Evolutionary conservation across 2,797 vertebrate genomes (phyloP).

Genomic region (Phoeniculus purpureus): DNA sequence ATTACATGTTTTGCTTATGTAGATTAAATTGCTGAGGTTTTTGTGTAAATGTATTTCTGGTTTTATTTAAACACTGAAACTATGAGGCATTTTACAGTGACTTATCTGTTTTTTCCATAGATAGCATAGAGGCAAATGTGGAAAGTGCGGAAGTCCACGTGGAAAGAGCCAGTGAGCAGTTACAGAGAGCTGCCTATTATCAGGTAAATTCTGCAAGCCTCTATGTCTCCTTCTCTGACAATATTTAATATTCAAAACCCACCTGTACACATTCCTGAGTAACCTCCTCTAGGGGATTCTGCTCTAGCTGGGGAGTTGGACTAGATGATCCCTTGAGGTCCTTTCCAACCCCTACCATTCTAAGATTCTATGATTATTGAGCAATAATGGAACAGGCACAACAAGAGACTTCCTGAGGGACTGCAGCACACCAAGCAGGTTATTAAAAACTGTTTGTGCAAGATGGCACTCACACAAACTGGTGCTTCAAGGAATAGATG

Average conservation of each 20-base stretch:
- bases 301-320: too few relatives aligned
- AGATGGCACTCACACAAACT: not conserved
- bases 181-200: conserved; percentile 90
- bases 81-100: not conserved
- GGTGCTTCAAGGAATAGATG: not conserved
- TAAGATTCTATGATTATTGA: not conserved
- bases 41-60: not conserved
- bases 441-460: not conserved
- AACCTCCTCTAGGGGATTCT: too few relatives aligned
- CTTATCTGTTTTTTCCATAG: conserved; percentile 73
- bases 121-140: conserved; percentile 97
- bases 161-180: conserved; percentile 90
- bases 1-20: not conserved
- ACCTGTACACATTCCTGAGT: too few relatives aligned
- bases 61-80: not conserved
- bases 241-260: too few relatives aligned
- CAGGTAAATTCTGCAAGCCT: conserved; percentile 81
- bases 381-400: not conserved
- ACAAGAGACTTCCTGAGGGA: not conserved
- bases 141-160: conserved; percentile 95
- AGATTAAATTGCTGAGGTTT: not conserved
- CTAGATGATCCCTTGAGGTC: too few relatives aligned
- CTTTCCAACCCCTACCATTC: too few relatives aligned
- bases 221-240: too few relatives aligned
- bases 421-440: not conserved